Evolutionary conservation across 1,140 invertebrate genomes (phyloP).

Genomic region (Lucilia sericata): DNA sequence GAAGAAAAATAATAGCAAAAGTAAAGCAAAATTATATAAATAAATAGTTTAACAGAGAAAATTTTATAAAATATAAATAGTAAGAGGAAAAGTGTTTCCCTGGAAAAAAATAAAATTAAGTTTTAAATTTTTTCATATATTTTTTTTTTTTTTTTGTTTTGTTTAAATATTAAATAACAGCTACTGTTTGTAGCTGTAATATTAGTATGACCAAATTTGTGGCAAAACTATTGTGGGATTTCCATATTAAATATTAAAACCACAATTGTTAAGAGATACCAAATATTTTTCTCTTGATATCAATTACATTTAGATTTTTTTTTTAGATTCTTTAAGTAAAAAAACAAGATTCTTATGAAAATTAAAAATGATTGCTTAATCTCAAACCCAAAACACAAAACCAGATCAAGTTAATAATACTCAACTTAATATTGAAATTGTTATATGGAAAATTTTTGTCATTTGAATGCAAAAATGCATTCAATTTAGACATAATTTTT

Average conservation of each 20-base stretch:
- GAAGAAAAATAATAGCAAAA: too few relatives aligned
- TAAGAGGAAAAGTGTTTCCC: too few relatives aligned
- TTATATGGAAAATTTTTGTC: not conserved
- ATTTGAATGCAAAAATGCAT: not conserved
- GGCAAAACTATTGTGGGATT: not conserved
- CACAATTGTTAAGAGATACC: not conserved
- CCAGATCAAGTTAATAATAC: not conserved
- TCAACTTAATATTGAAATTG: not conserved
- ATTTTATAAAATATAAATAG: too few relatives aligned
- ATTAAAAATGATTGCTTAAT: not conserved
- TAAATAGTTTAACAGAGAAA: too few relatives aligned
- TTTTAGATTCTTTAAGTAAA: not conserved
- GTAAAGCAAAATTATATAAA: too few relatives aligned
- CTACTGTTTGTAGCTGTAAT: not conserved
- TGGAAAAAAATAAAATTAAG: too few relatives aligned
- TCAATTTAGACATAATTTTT: not conserved
- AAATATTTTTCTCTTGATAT: not conserved
- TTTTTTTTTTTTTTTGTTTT: too few relatives aligned
- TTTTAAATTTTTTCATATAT: too few relatives aligned
- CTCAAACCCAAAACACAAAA: not conserved
- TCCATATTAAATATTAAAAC: slow-evolving; percentile 14
- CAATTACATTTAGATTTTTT: not conserved
- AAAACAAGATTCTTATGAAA: not conserved
- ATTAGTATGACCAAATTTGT: not conserved
- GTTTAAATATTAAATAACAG: not conserved